Evolutionary conservation across 2,797 vertebrate genomes (phyloP), one percentile per base, ranked within the genome.

Genomic region (Catamblyrhynchus diadema): DNA sequence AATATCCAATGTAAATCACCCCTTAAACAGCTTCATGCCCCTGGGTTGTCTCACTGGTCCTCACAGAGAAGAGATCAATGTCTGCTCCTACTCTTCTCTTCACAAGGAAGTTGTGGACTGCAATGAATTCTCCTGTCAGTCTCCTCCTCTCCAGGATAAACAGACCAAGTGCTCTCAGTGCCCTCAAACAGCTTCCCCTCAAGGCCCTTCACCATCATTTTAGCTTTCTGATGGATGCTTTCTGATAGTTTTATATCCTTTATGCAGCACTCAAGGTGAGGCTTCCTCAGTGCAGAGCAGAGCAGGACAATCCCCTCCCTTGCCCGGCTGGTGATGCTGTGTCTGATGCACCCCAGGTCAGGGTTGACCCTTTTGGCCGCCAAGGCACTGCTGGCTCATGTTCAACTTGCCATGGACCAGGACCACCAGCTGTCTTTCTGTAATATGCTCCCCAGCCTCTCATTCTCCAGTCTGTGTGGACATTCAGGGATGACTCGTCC

Each of bases 241-340:
- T 41, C 33, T 32, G 20, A 41, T 15, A 60, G 12, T 60, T 81
- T 39, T 35, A 32, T 9, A 16, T 47, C 5, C 10, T 66, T 66
- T 33, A 35, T 0, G 3, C 10, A 54, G 13, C 5, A 28, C 45
- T 41, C 0, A 1, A 23, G 25, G 6, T 47, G 22, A 54, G 19
- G 10, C 19, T 0, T 1, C 3, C 27, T 6, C 35, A 74, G 10
- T 3, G 6, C 54, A 74, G 78, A 48, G 18, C 33, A 74, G n/a
- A 45, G n/a, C 0, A 0, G 22, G 8, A 42, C 15, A 54, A 54
- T 67, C 6, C 4, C 7, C 39, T 45, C 20, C 30, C 39, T 48
- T 39, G 7, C 23, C 32, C 0, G 0, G 19, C 22, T 47, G 61
- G 7, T 1, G 4, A 41, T 41, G 24, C 42, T 42, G 42, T 42